These are phyloP conservation scores for Dasyurus viverrinus DNA, from an alignment of 2,113 vertebrate genomes.

Conservation along the genomic window DNA sequence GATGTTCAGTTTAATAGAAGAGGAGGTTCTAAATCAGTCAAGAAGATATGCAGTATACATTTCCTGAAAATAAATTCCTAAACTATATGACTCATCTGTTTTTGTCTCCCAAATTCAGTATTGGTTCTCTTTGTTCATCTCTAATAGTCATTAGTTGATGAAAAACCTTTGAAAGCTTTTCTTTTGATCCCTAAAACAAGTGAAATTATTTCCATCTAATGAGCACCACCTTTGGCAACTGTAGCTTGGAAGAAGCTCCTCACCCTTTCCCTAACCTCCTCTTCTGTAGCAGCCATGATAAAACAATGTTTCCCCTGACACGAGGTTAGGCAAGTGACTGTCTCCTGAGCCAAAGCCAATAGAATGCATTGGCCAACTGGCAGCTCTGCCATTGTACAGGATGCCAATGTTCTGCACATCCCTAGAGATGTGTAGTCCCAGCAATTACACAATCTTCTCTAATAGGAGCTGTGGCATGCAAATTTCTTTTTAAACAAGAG, in stretches of 20 bases:
- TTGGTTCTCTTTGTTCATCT: neutral
- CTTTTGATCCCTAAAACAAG: neutral
- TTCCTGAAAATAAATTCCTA: neutral
- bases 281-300: neutral
- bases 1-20: neutral
- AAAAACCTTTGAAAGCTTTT: neutral
- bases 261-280: neutral
- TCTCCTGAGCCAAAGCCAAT: neutral
- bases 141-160: neutral
- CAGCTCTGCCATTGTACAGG: neutral
- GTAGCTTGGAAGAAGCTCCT: neutral
- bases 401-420: neutral
- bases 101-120: neutral
- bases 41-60: neutral
- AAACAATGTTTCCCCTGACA: slow-evolving; percentile 1
- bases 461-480: neutral
- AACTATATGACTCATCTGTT: neutral
- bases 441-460: neutral
- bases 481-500: neutral
- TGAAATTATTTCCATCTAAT: neutral
- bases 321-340: slow-evolving; percentile 2
- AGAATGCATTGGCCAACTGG: neutral
- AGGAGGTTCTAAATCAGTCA: neutral
- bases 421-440: neutral
- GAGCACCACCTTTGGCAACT: neutral